Evolutionary conservation across 1,140 invertebrate species (phyloP).

Genomic region (Sinella curviseta): DNA sequence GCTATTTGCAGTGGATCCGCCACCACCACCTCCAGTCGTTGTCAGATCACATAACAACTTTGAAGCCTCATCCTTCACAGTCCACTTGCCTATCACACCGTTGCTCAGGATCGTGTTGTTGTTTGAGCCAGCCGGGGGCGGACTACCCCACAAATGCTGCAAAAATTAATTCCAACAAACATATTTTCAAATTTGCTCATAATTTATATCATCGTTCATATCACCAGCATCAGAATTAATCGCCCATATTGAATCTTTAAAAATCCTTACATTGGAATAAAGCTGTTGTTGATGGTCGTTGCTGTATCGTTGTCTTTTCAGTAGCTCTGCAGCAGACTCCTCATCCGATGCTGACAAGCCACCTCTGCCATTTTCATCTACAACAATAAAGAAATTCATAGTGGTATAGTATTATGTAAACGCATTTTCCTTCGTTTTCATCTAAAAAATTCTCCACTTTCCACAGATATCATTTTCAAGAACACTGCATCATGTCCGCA

Average conservation of each 20-base stretch:
- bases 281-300: slow-evolving; percentile 24
- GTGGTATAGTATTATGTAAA: background rate
- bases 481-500: background rate
- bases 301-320: slow-evolving; percentile 24
- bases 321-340: slow-evolving; percentile 5
- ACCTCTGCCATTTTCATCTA: slow-evolving; percentile 15
- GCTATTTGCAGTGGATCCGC: slow-evolving; percentile 9
- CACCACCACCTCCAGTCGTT: slow-evolving; percentile 29
- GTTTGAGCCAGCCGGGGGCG: background rate
- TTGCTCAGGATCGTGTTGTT: slow-evolving; percentile 17
- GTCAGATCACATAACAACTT: slow-evolving; percentile 38
- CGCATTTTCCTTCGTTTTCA: too few species aligned
- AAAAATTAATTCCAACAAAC: background rate
- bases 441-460: too few species aligned
- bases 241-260: background rate
- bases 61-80: slow-evolving; percentile 45
- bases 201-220: background rate
- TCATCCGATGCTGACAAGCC: slow-evolving; percentile 18
- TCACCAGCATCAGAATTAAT: too few species aligned
- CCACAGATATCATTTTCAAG: background rate
- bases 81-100: slow-evolving; percentile 42
- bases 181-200: background rate
- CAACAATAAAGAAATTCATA: background rate
- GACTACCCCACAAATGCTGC: slow-evolving; percentile 18
- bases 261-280: slow-evolving; percentile 11